These are phyloP conservation scores for Corythornis cristatus DNA, from an alignment of 2,113 vertebrate species.

Conservation along the genomic window DNA sequence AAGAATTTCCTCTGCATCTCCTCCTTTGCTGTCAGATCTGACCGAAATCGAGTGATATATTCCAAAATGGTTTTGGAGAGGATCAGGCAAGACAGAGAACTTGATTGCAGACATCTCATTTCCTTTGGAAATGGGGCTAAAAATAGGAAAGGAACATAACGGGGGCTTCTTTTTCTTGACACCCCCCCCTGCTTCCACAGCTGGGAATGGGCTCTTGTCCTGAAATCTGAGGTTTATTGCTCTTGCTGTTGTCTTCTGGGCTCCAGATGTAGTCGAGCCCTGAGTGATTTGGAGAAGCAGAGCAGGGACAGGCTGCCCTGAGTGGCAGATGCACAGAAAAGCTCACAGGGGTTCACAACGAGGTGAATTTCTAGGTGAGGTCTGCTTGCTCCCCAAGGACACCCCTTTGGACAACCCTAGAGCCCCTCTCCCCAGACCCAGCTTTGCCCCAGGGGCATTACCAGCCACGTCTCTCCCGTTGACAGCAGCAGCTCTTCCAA, in stretches of 20 bases:
- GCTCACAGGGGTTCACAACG: fast-evolving
- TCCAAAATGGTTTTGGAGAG: not conserved
- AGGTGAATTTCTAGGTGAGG: not conserved
- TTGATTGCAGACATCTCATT: conserved; percentile 45
- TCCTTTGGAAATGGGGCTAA: conserved; percentile 48
- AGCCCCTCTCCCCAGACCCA: not conserved
- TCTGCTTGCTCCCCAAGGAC: not conserved
- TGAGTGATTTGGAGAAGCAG: not conserved
- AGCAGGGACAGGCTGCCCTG: not conserved
- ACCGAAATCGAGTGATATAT: not conserved
- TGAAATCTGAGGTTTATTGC: not conserved
- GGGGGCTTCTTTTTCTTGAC: not conserved
- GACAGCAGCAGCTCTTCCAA: not conserved
- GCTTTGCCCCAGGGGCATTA: not conserved
- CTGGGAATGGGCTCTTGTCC: conserved; percentile 24
- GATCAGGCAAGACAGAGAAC: conserved; percentile 3
- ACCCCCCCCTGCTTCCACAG: not conserved
- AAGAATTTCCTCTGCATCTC: not conserved
- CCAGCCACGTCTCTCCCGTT: fast-evolving
- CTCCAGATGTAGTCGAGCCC: not conserved
- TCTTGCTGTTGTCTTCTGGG: not conserved
- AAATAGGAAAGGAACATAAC: conserved; percentile 34
- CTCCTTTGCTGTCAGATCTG: not conserved
- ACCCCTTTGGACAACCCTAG: not conserved
- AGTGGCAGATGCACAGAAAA: not conserved